Conservation (phyloP, 1,140 invertebrate genomes). For the Bombus sylvicola region DNA sequence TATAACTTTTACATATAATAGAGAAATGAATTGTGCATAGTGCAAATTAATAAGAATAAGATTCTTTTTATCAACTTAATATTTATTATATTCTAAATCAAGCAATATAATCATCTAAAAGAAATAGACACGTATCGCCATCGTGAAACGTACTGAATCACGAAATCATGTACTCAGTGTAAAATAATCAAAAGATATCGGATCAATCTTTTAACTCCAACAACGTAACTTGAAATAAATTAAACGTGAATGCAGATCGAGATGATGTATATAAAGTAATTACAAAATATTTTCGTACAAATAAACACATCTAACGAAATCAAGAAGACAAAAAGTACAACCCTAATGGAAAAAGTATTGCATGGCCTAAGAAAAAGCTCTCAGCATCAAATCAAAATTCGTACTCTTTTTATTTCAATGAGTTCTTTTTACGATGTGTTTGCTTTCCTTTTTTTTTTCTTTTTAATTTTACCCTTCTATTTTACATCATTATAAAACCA, state of each 20-base stretch:
- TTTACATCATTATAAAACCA: constrained; percentile 51
- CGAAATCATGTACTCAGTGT: neutral
- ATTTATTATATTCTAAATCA: constrained; percentile 37
- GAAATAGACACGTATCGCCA: neutral
- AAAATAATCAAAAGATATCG: constrained; percentile 27
- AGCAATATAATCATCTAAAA: constrained; percentile 27
- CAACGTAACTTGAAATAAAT: constrained; percentile 11
- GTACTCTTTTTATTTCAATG: constrained; percentile 44
- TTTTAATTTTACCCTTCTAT: constrained; percentile 45
- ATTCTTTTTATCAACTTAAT: constrained; percentile 26
- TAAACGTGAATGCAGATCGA: neutral
- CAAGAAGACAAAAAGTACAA: neutral
- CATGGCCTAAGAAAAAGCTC: constrained; percentile 7
- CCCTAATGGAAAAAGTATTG: neutral
- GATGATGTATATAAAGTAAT: neutral
- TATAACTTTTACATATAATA: constrained; percentile 7
- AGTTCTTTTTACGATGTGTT: constrained; percentile 22
- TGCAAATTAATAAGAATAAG: constrained; percentile 26
- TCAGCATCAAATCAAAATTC: constrained; percentile 41
- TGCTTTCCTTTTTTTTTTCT: neutral
- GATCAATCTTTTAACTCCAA: neutral
- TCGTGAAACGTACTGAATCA: neutral
- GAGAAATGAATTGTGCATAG: neutral
- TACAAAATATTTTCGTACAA: constrained; percentile 13
- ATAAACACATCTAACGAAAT: constrained; percentile 15